Conservation (phyloP, 2,797 vertebrate species). For the Catostomus latipinnis region DNA sequence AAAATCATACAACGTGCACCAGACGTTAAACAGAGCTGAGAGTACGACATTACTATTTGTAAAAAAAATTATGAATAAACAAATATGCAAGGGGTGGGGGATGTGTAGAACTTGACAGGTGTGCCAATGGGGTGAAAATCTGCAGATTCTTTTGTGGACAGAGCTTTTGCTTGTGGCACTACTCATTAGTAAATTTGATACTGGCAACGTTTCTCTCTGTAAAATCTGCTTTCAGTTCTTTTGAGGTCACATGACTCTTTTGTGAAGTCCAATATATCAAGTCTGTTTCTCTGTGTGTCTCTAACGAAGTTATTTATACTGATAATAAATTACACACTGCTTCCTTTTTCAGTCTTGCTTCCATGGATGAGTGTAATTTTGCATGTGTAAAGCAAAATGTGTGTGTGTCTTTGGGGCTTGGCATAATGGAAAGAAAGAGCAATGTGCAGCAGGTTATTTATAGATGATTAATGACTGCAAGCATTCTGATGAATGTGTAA, state of each 20-base stretch:
- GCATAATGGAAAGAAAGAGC: constrained; percentile 8
- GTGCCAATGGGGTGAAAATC: no score
- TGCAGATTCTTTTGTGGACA: no score
- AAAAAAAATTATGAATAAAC: no score
- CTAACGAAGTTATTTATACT: constrained; percentile 75
- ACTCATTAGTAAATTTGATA: constrained; percentile 11
- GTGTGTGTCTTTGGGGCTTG: constrained; percentile 16
- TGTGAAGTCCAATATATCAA: background rate
- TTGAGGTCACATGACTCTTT: constrained; percentile 9
- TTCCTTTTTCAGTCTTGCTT: constrained; percentile 48
- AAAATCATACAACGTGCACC: no score
- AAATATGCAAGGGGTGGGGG: no score
- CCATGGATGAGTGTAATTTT: constrained; percentile 20
- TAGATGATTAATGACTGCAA: constrained; percentile 33
- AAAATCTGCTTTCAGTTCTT: constrained; percentile 15
- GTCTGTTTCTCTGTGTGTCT: constrained; percentile 60
- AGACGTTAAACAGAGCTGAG: no score
- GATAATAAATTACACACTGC: constrained; percentile 73
- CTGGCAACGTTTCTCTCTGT: background rate
- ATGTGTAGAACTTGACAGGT: no score
- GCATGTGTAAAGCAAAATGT: constrained; percentile 35
- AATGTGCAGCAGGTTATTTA: constrained; percentile 20
- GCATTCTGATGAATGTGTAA: constrained; percentile 3
- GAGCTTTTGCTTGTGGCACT: no score
- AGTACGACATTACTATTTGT: no score